Conservation (phyloP, 2,888 invertebrate genomes). For the Mongoloraphidia duomilia region DNA sequence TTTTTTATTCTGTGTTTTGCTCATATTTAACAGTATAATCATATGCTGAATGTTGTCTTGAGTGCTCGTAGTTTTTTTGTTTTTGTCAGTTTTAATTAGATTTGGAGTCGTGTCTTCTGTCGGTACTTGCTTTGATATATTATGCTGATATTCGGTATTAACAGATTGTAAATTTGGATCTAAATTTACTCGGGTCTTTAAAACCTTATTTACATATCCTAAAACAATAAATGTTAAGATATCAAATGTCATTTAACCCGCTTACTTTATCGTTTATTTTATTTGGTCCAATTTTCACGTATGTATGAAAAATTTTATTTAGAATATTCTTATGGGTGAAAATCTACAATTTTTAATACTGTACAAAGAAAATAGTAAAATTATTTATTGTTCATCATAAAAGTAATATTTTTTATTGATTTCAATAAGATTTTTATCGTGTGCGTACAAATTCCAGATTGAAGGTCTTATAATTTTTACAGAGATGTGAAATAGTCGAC, state of each 20-base stretch:
- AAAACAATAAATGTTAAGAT: neutral
- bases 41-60: conserved; percentile 4
- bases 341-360: too few relatives aligned
- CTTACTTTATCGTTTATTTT: too few relatives aligned
- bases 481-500: too few relatives aligned
- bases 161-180: conserved; percentile 1
- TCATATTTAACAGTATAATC: conserved; percentile 3
- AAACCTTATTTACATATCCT: conserved; percentile 3
- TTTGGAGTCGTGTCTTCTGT: neutral
- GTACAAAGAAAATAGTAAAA: too few relatives aligned
- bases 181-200: conserved; percentile 2
- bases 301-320: too few relatives aligned
- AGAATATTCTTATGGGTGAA: too few relatives aligned
- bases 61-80: neutral
- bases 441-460: too few relatives aligned
- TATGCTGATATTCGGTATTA: neutral
- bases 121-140: neutral
- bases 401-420: too few relatives aligned
- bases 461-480: too few relatives aligned
- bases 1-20: neutral
- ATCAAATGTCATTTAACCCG: neutral
- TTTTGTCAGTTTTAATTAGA: neutral
- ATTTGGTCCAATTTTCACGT: too few relatives aligned
- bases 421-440: too few relatives aligned
- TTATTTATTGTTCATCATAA: too few relatives aligned